Base-by-base conservation (phyloP, 2,113 vertebrate genomes). In the Neoarius graeffei region DNA sequence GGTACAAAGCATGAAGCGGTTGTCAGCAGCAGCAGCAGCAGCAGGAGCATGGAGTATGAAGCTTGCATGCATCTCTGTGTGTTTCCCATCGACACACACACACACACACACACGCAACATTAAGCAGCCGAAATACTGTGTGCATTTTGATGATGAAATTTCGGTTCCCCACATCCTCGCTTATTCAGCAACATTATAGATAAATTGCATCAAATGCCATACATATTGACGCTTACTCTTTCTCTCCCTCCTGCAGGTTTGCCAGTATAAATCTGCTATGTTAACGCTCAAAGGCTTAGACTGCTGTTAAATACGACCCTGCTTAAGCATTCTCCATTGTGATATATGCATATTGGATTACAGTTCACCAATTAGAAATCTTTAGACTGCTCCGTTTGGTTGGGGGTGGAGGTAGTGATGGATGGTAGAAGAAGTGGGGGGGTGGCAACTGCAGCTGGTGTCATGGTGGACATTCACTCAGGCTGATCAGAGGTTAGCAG, bases 331-430 rank as follows among this genome's bases (percentile, higher is more conserved):
- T 88, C 81, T 88, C 83, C 57, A 74, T 17, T 54, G 64, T 88
- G 87, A 90, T 88, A 86, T 90, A 88, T 74, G 85, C 89, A 87
- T 85, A 87, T 85, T 81, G 85, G 85, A 81, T 80, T 27, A 71
- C 87, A 90, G 85, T 87, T 88, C 62, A 35, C 89, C 89, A 88
- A 88, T 90, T 90, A 90, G 81, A 83, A 66, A 19, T 60, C 83
- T 80, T 85, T 82, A 25, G 84, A 81, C 77, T n/a, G 74, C 81
- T 88, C 52, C 23, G 1, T 87, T 74, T 84, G 86, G 57, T 54
- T 73, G 69, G 71, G 81, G 86, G 80, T 20, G 35, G 67, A n/a
- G 77, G 57, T 57, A 30, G 62, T n/a, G 85, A 35, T 81, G 77
- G 27, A 73, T 59, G 66, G 79, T 62, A 52, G 67, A 74, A 64